Base-by-base conservation (phyloP, 1,140 invertebrate species). In the Drosophila bocqueti region DNA sequence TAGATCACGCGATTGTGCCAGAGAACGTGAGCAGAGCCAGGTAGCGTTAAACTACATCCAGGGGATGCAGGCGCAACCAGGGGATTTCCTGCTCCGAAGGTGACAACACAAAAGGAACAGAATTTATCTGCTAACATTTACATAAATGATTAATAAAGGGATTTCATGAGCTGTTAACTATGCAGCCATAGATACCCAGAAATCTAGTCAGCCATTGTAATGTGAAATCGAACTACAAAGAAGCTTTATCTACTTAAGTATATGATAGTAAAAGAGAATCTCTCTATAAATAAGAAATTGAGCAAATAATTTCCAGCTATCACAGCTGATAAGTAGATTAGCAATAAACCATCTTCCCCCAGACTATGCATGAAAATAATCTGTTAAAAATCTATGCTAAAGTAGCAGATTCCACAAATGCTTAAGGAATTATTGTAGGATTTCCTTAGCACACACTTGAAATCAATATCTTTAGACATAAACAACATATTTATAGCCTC, bases 1-100 rank as follows among this genome's bases (percentile, higher is more conserved):
- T 45, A 73, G 71, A 73, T 74, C 71, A 74, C 71, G 71, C 71
- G 68, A 74, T 61, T 61, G 67, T 72, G 50, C 29, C 63, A 50
- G 36, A 40, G 31, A 65, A 65, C 60, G 61, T 65, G 63, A 45
- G 21, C 24, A 26, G 26, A 38, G 46, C 21, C 21, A 43, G 67
- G 46, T 49, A 50, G 24, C 54, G 18, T 42, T 40, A 21, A 29
- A 21, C 26, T 45, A 31, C 15, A 43, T 68, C 40, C 36, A 68
- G 49, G 49, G 64, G 67, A 72, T 60, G 68, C 38, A 18, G 10
- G 26, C 21, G 13, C 1, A 64, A 3, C 21, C 18, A 6, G 16
- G 60, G 65, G 58, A 54, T 52, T 61, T 73, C 46, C 57, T 49
- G 46, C n/a, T 73, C 24, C 21, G 38, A 26, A 52, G 67, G 67